A percentile compares a stretch with the other conserved stretches of the same genome.
phyloP scores from a whole-genome alignment of 2,888 invertebrate species.

The Apodemia duryi region DNA sequence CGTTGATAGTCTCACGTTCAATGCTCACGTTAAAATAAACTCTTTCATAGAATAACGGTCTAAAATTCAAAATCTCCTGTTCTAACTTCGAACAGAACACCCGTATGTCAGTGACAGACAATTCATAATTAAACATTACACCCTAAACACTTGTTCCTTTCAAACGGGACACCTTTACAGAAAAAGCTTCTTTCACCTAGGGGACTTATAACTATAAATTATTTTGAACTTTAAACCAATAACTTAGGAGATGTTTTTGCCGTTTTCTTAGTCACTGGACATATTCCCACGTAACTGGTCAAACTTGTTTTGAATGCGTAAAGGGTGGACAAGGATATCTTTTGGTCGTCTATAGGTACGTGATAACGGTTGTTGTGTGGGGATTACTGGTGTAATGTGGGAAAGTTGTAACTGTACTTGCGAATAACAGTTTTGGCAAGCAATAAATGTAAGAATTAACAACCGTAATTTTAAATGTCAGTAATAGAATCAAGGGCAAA shows the following conservation, averaged over 20 bases:
- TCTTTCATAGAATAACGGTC: not conserved
- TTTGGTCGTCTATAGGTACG: constrained; percentile 34
- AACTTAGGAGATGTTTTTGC: constrained; percentile 17
- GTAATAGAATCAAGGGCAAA: too few relatives aligned
- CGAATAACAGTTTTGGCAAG: not conserved
- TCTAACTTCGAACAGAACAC: not conserved
- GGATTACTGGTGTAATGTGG: constrained; percentile 43
- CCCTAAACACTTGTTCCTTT: constrained; percentile 11
- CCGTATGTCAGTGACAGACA: constrained; percentile 9
- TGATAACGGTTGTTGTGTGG: constrained; percentile 47
- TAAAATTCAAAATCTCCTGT: not conserved
- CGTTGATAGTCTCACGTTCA: not conserved
- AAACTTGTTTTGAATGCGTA: constrained; percentile 52
- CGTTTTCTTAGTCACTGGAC: constrained; percentile 44
- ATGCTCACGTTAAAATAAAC: not conserved
- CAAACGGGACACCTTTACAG: constrained; percentile 11
- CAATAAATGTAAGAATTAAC: not conserved
- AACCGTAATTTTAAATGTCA: not conserved
- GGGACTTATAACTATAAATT: not conserved
- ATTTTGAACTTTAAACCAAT: not conserved
- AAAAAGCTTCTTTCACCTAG: not conserved
- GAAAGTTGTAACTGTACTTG: constrained; percentile 37
- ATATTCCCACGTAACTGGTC: constrained; percentile 69
- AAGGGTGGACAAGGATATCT: constrained; percentile 14
- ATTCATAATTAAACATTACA: constrained; percentile 6